Percentiles rank a stretch among this genome's conserved stretches.
Conservation (phyloP, 2,797 vertebrate genomes). For the Molothrus aeneus region DNA sequence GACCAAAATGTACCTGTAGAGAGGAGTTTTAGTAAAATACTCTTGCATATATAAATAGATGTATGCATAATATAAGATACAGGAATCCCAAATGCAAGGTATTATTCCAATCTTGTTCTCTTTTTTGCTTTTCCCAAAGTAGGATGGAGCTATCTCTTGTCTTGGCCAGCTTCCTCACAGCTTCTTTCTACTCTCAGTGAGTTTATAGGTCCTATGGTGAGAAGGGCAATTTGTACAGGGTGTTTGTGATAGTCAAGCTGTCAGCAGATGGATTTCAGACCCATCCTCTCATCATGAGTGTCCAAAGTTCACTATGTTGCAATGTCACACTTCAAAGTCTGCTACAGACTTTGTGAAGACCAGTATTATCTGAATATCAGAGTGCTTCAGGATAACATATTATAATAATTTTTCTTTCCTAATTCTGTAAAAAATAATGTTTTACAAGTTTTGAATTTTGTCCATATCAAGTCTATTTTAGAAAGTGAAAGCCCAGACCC, state of each 20-base stretch:
- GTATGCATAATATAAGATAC: not conserved
- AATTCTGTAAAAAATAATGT: not conserved
- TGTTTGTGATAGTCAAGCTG: not conserved
- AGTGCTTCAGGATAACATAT: not conserved
- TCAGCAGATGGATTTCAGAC: slow-evolving; percentile 38
- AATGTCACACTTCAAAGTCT: slow-evolving; percentile 35
- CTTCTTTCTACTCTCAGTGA: not conserved
- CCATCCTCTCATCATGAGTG: not conserved
- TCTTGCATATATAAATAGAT: not conserved
- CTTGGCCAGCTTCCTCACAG: not conserved
- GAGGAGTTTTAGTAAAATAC: not conserved
- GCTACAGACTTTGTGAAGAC: not conserved
- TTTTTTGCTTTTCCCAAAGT: not conserved
- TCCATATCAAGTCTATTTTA: not conserved
- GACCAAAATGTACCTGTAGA: not conserved
- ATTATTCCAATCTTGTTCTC: not conserved
- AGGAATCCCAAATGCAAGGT: not conserved
- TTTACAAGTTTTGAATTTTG: not conserved
- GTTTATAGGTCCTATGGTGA: not conserved
- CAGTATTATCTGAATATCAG: not conserved
- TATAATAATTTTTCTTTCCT: not conserved
- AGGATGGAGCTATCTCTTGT: not conserved
- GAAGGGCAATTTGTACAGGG: not conserved
- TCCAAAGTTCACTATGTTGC: slow-evolving; percentile 45
- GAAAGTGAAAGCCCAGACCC: not conserved